Evolutionary conservation across 2,888 invertebrate species (phyloP), one percentile per base, ranked within the genome.

Genomic region (Aspidapion aeneum): DNA sequence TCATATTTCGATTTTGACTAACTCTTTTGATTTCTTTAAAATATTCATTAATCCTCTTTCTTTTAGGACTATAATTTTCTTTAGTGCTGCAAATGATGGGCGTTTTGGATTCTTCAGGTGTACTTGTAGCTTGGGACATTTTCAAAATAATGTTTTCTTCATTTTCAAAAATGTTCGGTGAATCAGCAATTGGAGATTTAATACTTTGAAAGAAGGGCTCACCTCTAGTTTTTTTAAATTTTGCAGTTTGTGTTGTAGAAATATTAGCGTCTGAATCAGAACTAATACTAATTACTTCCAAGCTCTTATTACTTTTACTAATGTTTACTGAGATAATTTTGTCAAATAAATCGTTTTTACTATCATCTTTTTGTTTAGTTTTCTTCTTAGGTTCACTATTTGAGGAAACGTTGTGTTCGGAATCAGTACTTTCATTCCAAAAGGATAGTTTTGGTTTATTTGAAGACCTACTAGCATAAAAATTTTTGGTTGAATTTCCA

Each of bases 111-210:
- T 16, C 20, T n/a, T 57, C 57, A 19, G 49, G 57, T 12, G 49
- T 57, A 18, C 35, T 57, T 18, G n/a, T n/a, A 18, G 9, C 49
- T 18, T 18, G 57, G 2, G 49, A 48, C 7, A 57, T 18, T 18
- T 18, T 22, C 18, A 48, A 19, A 48, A 57, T 20, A 49, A 57
- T 57, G 1, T 9, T 19, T 5, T 18, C 16, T 57, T 48, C 57
- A 48, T 57, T 57, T 21, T 57, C 57, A 35, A 57, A 57, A 2
- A 7, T 17, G n/a, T 57, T 57, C 1, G 48, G 16, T 35, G 48
- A 18, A 12, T n/a, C 3, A 48, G 48, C 57, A n/a, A 57, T 1
- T 12, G 57, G 57, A 19, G 57, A 57, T 48, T 35, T 12, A 7
- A 7, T 12, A 35, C 35, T 35, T 7, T 35, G 3, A 35, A 35